These are phyloP conservation scores for Gopherus evgoodei DNA, from an alignment of 2,113 vertebrate genomes.

Conservation along the genomic window DNA sequence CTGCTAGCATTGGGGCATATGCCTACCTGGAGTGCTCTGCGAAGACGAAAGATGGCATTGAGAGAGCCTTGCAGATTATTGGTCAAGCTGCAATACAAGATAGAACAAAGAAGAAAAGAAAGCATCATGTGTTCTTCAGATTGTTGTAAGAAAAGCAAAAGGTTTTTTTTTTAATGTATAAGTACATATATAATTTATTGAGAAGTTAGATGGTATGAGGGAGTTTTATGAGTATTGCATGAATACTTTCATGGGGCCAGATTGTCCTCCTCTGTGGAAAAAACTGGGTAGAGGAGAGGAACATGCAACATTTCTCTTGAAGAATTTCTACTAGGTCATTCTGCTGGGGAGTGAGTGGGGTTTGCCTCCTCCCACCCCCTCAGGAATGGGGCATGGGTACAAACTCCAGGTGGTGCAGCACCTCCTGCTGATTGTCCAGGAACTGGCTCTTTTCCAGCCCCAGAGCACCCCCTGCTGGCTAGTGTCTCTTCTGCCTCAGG, in stretches of 20 bases:
- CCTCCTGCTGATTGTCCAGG: too few relatives aligned
- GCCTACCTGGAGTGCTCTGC: slow-evolving; percentile 40
- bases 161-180: neutral
- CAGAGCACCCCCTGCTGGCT: too few relatives aligned
- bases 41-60: slow-evolving; percentile 25
- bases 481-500: too few relatives aligned
- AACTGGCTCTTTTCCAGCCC: too few relatives aligned
- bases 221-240: neutral
- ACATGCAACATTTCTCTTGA: neutral
- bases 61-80: slow-evolving; percentile 28
- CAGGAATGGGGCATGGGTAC: neutral
- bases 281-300: neutral
- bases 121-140: neutral
- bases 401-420: neutral
- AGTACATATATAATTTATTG: neutral
- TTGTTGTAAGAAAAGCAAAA: slow-evolving; percentile 6
- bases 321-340: neutral
- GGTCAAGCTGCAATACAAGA: neutral
- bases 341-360: neutral
- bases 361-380: neutral
- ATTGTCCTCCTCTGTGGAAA: neutral
- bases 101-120: slow-evolving; percentile 2
- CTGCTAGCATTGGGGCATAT: slow-evolving; percentile 6
- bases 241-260: neutral
- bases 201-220: neutral